Conservation (phyloP, 2,888 invertebrate genomes). For the Caenorhabditis sinica region DNA sequence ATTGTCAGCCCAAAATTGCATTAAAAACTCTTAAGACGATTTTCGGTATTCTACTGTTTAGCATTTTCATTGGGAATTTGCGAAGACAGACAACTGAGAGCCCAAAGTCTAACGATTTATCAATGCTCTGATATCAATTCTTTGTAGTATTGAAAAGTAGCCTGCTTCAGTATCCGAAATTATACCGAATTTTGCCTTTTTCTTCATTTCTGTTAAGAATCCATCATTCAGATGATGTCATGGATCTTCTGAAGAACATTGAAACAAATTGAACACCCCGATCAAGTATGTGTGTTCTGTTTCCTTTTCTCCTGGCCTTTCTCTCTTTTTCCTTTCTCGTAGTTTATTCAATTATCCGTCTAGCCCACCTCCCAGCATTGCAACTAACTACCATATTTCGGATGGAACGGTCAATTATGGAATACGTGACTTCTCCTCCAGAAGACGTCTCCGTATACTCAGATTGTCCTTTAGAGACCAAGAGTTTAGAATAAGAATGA, state of each 20-base stretch:
- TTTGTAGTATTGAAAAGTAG: too few species aligned
- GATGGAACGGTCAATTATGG: constrained; percentile 42
- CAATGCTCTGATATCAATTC: too few species aligned
- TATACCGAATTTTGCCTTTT: not conserved
- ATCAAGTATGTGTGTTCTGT: not conserved
- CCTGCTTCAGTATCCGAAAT: too few species aligned
- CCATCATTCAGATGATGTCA: not conserved
- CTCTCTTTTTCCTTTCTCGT: constrained; percentile 14
- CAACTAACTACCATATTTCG: constrained; percentile 39
- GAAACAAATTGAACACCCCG: constrained; percentile 13
- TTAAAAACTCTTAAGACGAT: too few species aligned
- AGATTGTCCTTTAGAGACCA: constrained; percentile 27
- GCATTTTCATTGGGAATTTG: too few species aligned
- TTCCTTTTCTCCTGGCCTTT: constrained; percentile 16
- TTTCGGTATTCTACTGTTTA: too few species aligned
- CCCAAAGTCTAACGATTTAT: too few species aligned
- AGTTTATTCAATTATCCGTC: constrained; percentile 38
- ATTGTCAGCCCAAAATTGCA: too few species aligned
- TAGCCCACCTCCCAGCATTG: constrained; percentile 26
- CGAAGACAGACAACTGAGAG: too few species aligned
- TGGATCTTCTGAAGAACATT: not conserved
- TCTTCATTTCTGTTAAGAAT: not conserved
- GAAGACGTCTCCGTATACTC: constrained; percentile 12
- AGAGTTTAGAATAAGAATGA: not conserved
- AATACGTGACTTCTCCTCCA: constrained; percentile 19